Percentiles rank a stretch among this genome's conserved stretches.
phyloP scores from a whole-genome alignment of 2,888 invertebrate genomes.

The Euspilapteryx auroguttella region DNA sequence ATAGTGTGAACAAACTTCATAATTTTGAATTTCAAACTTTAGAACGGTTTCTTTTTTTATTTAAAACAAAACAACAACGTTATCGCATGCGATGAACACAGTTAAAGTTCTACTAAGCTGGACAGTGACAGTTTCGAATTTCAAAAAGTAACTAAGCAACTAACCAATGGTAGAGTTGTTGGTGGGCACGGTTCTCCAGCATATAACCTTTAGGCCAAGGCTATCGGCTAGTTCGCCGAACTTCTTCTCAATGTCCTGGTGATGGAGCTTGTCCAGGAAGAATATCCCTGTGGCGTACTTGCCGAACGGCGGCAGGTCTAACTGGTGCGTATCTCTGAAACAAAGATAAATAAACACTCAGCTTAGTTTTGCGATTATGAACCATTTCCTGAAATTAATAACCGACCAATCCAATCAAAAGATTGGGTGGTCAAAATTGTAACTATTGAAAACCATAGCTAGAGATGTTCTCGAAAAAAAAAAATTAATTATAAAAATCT shows the following conservation, averaged over 20 bases:
- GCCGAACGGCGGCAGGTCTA: slow-evolving; percentile 84
- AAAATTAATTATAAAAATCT: too few species aligned
- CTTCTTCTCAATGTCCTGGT: slow-evolving; percentile 76
- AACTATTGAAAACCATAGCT: too few species aligned
- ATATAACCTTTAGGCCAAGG: slow-evolving; percentile 79
- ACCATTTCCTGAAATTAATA: too few species aligned
- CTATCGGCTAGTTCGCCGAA: slow-evolving; percentile 82
- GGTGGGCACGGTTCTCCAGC: slow-evolving; percentile 94
- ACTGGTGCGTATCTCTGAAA: slow-evolving; percentile 74
- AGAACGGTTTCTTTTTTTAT: too few species aligned
- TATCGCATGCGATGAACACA: not conserved
- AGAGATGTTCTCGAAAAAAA: too few species aligned
- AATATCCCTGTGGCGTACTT: slow-evolving; percentile 96
- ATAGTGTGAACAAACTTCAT: too few species aligned
- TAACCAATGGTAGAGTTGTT: slow-evolving; percentile 82
- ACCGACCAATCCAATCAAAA: too few species aligned
- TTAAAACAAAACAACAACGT: too few species aligned
- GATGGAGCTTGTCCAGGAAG: slow-evolving; percentile 85
- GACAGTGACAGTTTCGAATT: not conserved
- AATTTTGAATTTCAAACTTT: too few species aligned
- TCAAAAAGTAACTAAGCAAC: slow-evolving; percentile 6
- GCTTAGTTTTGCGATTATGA: too few species aligned
- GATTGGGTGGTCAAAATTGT: too few species aligned
- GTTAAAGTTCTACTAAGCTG: not conserved
- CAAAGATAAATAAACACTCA: slow-evolving; percentile 7